A percentile compares a stretch with the other conserved stretches of the same genome.
Evolutionary conservation across 64 coral and sea anemone species (phyloP).

Genomic region (Acropora yongei): DNA sequence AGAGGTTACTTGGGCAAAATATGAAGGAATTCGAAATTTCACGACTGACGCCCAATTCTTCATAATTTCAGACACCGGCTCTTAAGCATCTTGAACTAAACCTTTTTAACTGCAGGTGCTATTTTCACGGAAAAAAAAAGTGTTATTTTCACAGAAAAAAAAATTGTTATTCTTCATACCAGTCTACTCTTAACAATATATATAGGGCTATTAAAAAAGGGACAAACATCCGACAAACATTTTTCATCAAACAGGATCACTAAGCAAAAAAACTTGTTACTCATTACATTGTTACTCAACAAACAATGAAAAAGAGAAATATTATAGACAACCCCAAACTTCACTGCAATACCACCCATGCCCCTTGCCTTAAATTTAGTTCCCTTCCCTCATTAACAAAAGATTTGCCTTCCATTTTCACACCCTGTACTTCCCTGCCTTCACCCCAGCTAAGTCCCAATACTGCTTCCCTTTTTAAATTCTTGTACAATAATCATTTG

Average conservation of each 20-base stretch:
- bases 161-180: not conserved
- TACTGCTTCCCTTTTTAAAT: not conserved
- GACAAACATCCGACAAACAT: conserved; percentile 7
- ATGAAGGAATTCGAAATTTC: too few species aligned
- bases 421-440: not conserved
- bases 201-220: not conserved
- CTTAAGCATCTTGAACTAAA: not conserved
- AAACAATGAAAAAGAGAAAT: not conserved
- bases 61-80: too few species aligned
- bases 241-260: conserved; percentile 4
- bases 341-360: not conserved
- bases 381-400: not conserved
- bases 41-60: too few species aligned
- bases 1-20: too few species aligned
- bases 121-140: not conserved
- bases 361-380: not conserved
- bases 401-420: not conserved
- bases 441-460: not conserved
- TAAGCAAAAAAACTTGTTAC: not conserved
- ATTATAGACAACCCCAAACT: not conserved
- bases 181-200: not conserved
- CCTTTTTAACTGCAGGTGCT: conserved; percentile 2
- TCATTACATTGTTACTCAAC: not conserved
- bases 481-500: not conserved
- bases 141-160: not conserved